phyloP scores from a whole-genome alignment of 1,140 invertebrate genomes.

The Anastatus disparis region DNA sequence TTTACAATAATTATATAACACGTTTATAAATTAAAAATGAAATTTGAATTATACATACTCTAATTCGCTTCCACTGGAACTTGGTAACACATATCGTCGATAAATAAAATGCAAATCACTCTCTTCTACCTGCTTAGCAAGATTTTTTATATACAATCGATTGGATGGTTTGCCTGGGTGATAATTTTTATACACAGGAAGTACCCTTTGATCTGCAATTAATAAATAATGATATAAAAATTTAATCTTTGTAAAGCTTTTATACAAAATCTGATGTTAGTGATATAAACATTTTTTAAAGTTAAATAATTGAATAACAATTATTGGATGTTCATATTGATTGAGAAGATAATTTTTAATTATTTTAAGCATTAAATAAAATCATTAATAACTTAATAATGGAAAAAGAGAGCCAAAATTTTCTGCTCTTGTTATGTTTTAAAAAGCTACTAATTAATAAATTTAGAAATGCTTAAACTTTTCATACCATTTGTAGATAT shows the following conservation, averaged over 20 bases:
- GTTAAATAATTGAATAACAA: no score
- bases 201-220: constrained; percentile 75
- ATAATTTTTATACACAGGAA: constrained; percentile 90
- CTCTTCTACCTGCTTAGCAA: constrained; percentile 81
- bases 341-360: no score
- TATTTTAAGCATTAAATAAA: no score
- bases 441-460: no score
- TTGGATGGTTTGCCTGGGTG: constrained; percentile 81
- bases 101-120: constrained; percentile 85
- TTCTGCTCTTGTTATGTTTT: no score
- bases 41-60: constrained; percentile 60
- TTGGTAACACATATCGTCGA: constrained; percentile 72
- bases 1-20: not conserved
- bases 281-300: no score
- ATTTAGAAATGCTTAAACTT: no score
- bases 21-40: not conserved
- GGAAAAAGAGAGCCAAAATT: no score
- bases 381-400: no score
- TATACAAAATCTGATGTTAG: no score
- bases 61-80: constrained; percentile 65
- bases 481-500: constrained; percentile 75
- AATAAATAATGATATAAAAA: constrained; percentile 13
- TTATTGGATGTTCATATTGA: no score
- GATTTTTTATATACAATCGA: constrained; percentile 93
- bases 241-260: constrained; percentile 1